phyloP scores from a whole-genome alignment of 1,140 invertebrate species.

The Portunus trituberculatus region DNA sequence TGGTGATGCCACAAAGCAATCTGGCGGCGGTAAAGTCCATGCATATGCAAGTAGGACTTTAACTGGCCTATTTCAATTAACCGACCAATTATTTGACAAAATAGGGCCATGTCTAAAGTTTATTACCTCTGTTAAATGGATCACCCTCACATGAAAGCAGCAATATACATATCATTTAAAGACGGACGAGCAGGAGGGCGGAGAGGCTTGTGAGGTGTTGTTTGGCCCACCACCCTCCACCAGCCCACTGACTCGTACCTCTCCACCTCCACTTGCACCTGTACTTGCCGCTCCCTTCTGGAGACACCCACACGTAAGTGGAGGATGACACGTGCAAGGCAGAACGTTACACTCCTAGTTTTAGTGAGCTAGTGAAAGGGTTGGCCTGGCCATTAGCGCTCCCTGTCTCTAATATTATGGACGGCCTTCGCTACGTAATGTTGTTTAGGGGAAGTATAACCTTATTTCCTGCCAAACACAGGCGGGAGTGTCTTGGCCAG shows the following conservation, averaged over 20 bases:
- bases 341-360: slow-evolving; percentile 14
- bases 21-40: slow-evolving; percentile 66
- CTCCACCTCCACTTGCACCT: no score
- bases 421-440: neutral
- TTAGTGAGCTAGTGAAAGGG: slow-evolving; percentile 42
- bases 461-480: slow-evolving; percentile 28
- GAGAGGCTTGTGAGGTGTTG: slow-evolving; percentile 28
- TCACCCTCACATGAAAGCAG: slow-evolving; percentile 71
- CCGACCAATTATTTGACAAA: slow-evolving; percentile 71
- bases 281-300: neutral
- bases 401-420: slow-evolving; percentile 40
- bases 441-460: slow-evolving; percentile 50
- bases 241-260: neutral
- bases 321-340: neutral
- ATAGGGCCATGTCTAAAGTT: slow-evolving; percentile 71
- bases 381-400: slow-evolving; percentile 42
- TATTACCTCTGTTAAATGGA: slow-evolving; percentile 72
- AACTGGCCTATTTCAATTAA: slow-evolving; percentile 72
- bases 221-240: neutral
- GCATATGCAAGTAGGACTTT: slow-evolving; percentile 66
- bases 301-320: neutral
- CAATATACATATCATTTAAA: slow-evolving; percentile 71
- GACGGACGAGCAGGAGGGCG: slow-evolving; percentile 42
- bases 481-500: slow-evolving; percentile 4
- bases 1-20: slow-evolving; percentile 58